Base-by-base conservation (phyloP, 2,888 invertebrate genomes). In the Drosophila birchii region DNA sequence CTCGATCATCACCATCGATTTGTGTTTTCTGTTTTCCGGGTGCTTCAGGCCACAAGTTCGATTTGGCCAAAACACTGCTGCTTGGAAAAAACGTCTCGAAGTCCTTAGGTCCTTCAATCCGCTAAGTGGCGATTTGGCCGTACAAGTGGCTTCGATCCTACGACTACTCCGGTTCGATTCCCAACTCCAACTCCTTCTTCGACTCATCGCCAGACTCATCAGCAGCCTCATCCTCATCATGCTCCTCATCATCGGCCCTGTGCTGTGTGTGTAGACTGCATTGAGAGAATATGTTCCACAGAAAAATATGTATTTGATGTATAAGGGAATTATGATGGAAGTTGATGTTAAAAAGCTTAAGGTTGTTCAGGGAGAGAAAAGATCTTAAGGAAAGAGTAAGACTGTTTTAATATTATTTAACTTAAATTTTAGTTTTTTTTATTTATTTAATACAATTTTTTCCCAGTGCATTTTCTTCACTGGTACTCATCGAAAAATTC, bases 91-190 rank as follows among this genome's bases (percentile, higher is more conserved):
- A 29, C 6, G 23, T 20, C 55, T 54, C 32, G 16, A 43, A 54
- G 66, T 32, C 43, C 32, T 26, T 18, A 32, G 43, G 29, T 43
- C 34, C 51, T 32, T 39, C 64, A 67, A 66, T 66, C n/a, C 55
- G 72, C 76, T 67, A 66, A 78, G 76, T 81, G 81, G 74, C 79
- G 66, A 72, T 75, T 83, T 75, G 66, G 58, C 59, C 64, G 49
- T 68, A 68, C 41, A 56, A 74, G 77, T 72, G 43, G 53, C 57
- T 36, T 55, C 61, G 41, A 60, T 71, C 51, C 71, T 38, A 36
- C 41, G n/a, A 26, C 41, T 43, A 20, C 60, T 43, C 20, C n/a
- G n/a, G 23, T 59, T 57, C 32, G 14, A 49, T 32, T 49, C 49
- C 6, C 6, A 11, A 41, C 58, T 59, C 57, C 60, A 18, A 8